Evolutionary conservation across 2,797 vertebrate genomes (phyloP).

Genomic region (Cossypha dichroa): DNA sequence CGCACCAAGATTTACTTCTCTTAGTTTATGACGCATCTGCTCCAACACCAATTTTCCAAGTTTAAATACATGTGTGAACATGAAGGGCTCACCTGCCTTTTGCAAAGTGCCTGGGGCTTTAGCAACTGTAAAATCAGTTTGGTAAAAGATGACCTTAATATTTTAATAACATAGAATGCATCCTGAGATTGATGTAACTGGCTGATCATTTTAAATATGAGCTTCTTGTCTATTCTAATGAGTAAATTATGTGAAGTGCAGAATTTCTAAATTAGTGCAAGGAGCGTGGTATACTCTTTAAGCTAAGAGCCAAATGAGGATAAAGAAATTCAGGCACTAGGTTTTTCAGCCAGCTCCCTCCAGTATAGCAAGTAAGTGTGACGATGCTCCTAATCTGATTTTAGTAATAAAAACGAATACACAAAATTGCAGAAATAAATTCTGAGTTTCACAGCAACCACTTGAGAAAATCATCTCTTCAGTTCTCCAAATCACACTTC

Average conservation of each 20-base stretch:
- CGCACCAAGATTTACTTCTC: neutral
- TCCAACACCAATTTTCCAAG: neutral
- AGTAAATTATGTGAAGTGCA: neutral
- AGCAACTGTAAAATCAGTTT: neutral
- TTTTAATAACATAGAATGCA: neutral
- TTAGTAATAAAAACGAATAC: neutral
- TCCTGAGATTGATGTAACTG: neutral
- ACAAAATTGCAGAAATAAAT: neutral
- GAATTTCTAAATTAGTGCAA: neutral
- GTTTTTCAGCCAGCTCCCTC: neutral
- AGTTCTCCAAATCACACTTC: neutral
- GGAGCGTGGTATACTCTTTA: neutral
- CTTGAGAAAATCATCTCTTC: neutral
- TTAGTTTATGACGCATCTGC: neutral
- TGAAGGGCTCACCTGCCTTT: neutral
- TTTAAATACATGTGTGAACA: neutral
- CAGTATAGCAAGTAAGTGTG: neutral
- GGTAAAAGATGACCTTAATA: neutral
- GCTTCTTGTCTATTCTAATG: neutral
- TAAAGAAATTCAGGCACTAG: neutral
- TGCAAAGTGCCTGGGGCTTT: neutral
- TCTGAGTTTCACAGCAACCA: neutral
- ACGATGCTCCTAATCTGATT: neutral
- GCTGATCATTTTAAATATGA: neutral
- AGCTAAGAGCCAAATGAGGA: neutral